phyloP scores from a whole-genome alignment of 92 coral and sea anemone species.

The Epizoanthus scotinus region DNA sequence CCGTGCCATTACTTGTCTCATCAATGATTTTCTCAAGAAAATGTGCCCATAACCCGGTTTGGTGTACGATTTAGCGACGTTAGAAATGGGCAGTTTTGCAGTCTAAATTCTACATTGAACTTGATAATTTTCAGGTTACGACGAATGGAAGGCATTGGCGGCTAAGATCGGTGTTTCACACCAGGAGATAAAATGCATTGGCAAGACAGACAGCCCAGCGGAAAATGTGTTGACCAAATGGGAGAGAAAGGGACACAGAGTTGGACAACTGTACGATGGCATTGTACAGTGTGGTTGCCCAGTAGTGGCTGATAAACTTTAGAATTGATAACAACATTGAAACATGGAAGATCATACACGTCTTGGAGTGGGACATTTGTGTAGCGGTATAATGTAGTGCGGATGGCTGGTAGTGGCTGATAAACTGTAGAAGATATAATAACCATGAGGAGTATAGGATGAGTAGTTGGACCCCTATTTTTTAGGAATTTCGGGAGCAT shows the following conservation, averaged over 20 bases:
- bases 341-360: not conserved
- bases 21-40: too few relatives aligned
- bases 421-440: not conserved
- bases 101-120: not conserved
- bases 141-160: not conserved
- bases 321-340: too few relatives aligned
- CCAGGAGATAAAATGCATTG: not conserved
- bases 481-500: too few relatives aligned
- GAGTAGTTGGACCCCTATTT: too few relatives aligned
- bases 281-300: not conserved
- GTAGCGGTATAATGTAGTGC: not conserved
- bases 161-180: not conserved
- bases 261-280: constrained; percentile 5
- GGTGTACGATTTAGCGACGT: not conserved
- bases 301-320: constrained; percentile 9
- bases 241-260: constrained; percentile 21
- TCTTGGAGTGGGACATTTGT: not conserved
- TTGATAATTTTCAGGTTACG: not conserved
- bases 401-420: constrained; percentile 2
- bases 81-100: too few relatives aligned
- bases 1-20: too few relatives aligned
- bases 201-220: not conserved
- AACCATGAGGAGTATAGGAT: too few relatives aligned
- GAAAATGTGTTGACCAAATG: not conserved
- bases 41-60: too few relatives aligned